These are phyloP conservation scores for Platygyra sinensis DNA, from an alignment of 64 coral and sea anemone species.

Conservation along the genomic window DNA sequence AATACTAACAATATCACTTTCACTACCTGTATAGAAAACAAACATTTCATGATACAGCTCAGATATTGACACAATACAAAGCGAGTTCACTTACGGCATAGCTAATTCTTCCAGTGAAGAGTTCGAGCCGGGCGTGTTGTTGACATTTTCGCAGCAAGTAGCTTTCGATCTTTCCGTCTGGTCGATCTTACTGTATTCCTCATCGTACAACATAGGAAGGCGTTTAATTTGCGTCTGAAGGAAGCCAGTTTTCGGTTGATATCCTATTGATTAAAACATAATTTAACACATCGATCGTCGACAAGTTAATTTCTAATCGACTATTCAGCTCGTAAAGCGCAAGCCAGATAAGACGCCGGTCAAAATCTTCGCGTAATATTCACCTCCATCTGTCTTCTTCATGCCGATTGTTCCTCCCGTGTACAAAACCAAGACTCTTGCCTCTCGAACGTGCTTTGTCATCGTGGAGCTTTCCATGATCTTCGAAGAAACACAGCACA, in stretches of 20 bases:
- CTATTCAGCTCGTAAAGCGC: no score
- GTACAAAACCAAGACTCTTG: slow-evolving; percentile 82
- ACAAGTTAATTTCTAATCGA: not conserved
- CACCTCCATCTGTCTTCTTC: slow-evolving; percentile 81
- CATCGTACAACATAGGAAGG: slow-evolving; percentile 91
- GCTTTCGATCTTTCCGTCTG: not conserved
- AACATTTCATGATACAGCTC: not conserved
- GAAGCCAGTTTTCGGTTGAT: slow-evolving; percentile 82
- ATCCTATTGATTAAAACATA: slow-evolving; percentile 43
- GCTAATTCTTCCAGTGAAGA: slow-evolving; percentile 65
- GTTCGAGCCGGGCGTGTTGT: not conserved
- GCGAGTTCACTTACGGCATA: slow-evolving; percentile 82
- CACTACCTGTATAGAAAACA: not conserved
- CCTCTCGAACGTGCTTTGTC: not conserved
- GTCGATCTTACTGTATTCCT: slow-evolving; percentile 31
- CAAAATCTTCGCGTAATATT: no score
- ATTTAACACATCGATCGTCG: not conserved
- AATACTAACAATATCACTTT: no score
- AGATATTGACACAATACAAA: not conserved
- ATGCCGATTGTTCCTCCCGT: slow-evolving; percentile 97
- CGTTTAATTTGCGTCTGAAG: slow-evolving; percentile 86
- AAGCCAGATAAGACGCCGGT: not conserved
- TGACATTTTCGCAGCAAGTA: not conserved
- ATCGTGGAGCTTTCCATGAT: not conserved
- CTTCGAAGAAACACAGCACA: no score